These are phyloP conservation scores for Maccullochella peelii DNA, from an alignment of 2,113 vertebrate species.

Conservation along the genomic window DNA sequence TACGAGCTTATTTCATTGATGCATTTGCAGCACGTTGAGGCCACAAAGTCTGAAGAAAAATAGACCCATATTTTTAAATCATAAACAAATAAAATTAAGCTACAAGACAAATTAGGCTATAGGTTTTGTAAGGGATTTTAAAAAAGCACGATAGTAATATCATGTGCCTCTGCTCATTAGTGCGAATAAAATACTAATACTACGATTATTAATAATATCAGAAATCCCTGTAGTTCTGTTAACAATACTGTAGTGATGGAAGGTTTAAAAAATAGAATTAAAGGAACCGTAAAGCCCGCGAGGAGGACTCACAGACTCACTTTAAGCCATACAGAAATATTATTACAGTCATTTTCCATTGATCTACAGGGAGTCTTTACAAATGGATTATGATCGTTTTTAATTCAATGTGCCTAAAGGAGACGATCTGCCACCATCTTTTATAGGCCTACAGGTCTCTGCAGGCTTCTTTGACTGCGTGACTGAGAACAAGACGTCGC, in stretches of 20 bases:
- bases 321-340: slow-evolving; percentile 11
- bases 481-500: slow-evolving; percentile 70
- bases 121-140: too few species aligned
- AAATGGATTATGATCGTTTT: slow-evolving; percentile 59
- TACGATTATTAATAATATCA: background rate
- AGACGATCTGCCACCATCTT: slow-evolving; percentile 62
- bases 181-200: background rate
- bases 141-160: too few species aligned
- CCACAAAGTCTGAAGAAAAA: background rate
- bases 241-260: background rate
- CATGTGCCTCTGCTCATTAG: too few species aligned
- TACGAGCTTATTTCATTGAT: too few species aligned
- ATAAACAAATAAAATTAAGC: background rate
- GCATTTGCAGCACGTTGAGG: background rate
- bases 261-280: background rate
- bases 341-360: background rate
- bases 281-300: background rate
- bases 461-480: slow-evolving; percentile 60
- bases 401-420: slow-evolving; percentile 58
- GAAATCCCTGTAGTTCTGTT: background rate
- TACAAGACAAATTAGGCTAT: background rate
- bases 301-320: background rate
- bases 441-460: slow-evolving; percentile 51
- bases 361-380: slow-evolving; percentile 52
- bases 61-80: background rate